These are phyloP conservation scores for Chiloscyllium punctatum DNA, from an alignment of 2,797 vertebrate genomes.

Conservation along the genomic window DNA sequence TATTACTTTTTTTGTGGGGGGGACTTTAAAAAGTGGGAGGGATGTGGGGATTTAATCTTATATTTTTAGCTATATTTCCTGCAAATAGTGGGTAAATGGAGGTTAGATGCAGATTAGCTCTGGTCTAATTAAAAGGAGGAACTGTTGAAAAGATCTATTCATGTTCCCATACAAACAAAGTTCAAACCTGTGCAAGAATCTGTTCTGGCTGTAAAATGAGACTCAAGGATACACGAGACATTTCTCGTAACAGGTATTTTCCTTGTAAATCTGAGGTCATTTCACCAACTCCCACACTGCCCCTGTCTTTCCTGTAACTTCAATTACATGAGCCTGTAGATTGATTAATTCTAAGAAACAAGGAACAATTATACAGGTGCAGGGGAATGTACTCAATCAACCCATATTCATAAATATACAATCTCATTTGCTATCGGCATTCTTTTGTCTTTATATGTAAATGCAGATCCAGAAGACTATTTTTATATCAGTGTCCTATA, in stretches of 20 bases:
- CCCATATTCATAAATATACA: background rate
- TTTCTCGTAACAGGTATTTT: background rate
- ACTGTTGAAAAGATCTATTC: background rate
- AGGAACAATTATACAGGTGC: background rate
- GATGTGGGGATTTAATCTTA: background rate
- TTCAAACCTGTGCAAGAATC: background rate
- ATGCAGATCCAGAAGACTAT: background rate
- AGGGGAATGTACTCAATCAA: background rate
- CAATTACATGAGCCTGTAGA: background rate
- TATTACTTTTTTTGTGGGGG: background rate
- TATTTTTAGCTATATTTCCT: background rate
- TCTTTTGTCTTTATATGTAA: background rate
- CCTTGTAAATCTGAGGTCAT: background rate
- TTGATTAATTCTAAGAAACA: background rate
- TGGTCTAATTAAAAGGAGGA: no score
- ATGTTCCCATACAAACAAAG: background rate
- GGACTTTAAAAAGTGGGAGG: background rate
- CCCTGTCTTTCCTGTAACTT: background rate
- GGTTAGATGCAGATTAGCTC: no score
- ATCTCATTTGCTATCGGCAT: background rate
- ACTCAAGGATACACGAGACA: background rate
- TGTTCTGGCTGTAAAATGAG: background rate
- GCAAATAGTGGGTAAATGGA: background rate
- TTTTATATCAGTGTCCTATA: background rate
- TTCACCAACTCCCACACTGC: background rate